phyloP scores from a whole-genome alignment of 2,888 invertebrate species.

The Neuroscelio doddi region DNA sequence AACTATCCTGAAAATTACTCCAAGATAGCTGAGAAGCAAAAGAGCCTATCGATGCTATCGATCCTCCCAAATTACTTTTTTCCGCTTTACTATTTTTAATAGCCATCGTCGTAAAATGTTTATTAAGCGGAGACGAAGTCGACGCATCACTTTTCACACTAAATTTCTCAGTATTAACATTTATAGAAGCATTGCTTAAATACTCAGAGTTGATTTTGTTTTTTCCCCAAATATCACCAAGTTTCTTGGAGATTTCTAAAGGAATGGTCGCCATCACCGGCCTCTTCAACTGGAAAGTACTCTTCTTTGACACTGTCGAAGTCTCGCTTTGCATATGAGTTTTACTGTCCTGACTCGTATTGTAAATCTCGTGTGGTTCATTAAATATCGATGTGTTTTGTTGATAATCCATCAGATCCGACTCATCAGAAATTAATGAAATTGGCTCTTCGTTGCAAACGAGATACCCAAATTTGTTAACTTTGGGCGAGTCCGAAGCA shows the following conservation, averaged over 20 bases:
- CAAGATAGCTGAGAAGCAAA: conserved; percentile 11
- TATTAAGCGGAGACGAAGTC: background rate
- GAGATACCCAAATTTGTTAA: too few species aligned
- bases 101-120: background rate
- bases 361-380: background rate
- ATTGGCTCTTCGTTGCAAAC: background rate
- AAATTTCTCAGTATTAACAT: conserved; percentile 5
- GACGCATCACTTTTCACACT: background rate
- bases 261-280: conserved; percentile 61
- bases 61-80: background rate
- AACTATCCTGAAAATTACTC: conserved; percentile 36
- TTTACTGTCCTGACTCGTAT: background rate
- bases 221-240: conserved; percentile 58
- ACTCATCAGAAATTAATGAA: background rate
- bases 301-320: conserved; percentile 42
- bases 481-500: background rate
- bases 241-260: conserved; percentile 52
- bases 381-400: background rate
- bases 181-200: background rate
- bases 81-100: background rate
- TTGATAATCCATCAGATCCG: background rate
- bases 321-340: background rate
- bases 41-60: background rate
- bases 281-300: conserved; percentile 62
- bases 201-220: conserved; percentile 33